phyloP scores from a whole-genome alignment of 2,888 invertebrate species.

The Mesorhabditis belari region DNA sequence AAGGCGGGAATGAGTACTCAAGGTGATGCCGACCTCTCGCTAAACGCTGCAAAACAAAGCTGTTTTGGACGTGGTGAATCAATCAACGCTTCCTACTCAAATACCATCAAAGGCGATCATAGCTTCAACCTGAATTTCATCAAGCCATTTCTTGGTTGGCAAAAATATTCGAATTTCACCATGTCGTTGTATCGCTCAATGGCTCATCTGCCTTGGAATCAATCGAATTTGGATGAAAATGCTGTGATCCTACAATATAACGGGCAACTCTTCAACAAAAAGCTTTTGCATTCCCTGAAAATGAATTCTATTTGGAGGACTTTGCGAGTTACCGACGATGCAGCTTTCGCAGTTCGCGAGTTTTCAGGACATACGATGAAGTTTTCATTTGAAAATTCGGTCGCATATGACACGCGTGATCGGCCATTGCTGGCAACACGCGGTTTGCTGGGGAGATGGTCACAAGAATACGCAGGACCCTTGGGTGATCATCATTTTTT shows the following conservation, averaged over 20 bases:
- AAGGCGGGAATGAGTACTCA: conserved; percentile 47
- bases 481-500: conserved; percentile 87
- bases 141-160: conserved; percentile 71
- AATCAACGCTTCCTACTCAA: conserved; percentile 37
- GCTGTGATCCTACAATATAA: conserved; percentile 35
- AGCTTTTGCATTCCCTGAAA: conserved; percentile 31
- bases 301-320: conserved; percentile 64
- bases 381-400: conserved; percentile 74
- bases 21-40: conserved; percentile 42
- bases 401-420: conserved; percentile 59
- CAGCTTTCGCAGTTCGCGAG: conserved; percentile 78
- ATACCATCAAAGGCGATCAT: conserved; percentile 61
- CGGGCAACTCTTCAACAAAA: conserved; percentile 29
- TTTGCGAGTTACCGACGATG: conserved; percentile 66
- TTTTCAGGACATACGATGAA: conserved; percentile 74
- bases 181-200: conserved; percentile 23
- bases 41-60: conserved; percentile 34
- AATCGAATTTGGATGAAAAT: conserved; percentile 43
- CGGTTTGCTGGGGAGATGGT: conserved; percentile 24
- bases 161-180: conserved; percentile 51
- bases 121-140: conserved; percentile 73
- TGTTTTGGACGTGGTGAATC: conserved; percentile 44
- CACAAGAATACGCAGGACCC: conserved; percentile 79
- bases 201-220: conserved; percentile 47
- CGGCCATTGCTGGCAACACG: conserved; percentile 43